Conservation (phyloP, 2,797 vertebrate genomes). For the Enteromius thamalakanensis region DNA sequence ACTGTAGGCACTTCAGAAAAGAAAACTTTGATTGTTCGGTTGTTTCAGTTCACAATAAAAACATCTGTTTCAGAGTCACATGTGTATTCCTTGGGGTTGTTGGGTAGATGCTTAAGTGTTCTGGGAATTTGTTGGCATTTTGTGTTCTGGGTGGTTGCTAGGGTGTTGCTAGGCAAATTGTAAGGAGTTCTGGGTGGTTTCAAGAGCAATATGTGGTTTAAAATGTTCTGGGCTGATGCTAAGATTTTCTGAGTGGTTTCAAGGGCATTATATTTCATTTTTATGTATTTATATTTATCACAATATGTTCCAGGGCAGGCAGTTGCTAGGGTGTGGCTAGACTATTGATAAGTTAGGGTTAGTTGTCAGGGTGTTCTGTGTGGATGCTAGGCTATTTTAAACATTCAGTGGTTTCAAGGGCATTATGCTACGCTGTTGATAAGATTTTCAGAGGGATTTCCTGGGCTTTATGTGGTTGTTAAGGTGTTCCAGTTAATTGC, state of each 20-base stretch:
- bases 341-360: not conserved
- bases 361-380: not conserved
- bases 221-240: not conserved
- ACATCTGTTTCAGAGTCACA: not conserved
- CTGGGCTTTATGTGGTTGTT: no score
- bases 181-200: not conserved
- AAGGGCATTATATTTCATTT: no score
- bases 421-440: not conserved
- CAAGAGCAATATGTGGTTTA: not conserved
- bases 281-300: no score
- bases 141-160: no score
- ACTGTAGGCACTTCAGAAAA: not conserved
- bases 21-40: not conserved
- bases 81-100: not conserved
- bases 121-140: no score
- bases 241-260: not conserved
- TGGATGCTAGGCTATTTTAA: not conserved
- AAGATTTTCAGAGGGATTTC: no score
- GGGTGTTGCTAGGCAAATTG: no score
- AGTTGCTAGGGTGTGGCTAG: not conserved
- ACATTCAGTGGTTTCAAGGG: not conserved
- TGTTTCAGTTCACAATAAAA: not conserved
- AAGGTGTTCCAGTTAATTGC: no score
- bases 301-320: no score
- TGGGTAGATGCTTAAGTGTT: not conserved